Conservation (phyloP, 1,140 invertebrate genomes). For the Doryteuthis pealeii region DNA sequence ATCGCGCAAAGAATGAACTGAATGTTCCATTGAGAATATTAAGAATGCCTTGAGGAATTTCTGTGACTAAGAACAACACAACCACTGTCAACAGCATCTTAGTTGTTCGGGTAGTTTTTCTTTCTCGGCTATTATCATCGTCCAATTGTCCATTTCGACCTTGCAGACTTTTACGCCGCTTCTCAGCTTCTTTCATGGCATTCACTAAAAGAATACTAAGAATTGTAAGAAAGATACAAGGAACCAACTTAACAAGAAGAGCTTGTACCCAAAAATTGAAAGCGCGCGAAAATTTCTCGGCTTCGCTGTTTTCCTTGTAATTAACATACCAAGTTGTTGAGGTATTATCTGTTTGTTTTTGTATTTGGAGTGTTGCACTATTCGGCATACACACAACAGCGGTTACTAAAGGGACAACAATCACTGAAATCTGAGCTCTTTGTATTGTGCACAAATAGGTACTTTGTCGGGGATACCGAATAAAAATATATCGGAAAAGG, state of each 20-base stretch:
- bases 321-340: conserved; percentile 56
- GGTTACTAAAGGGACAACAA: conserved; percentile 72
- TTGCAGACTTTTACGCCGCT: conserved; percentile 51
- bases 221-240: conserved; percentile 60
- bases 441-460: conserved; percentile 76
- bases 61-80: conserved; percentile 81
- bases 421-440: conserved; percentile 75
- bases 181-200: conserved; percentile 60
- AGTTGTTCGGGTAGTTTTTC: conserved; percentile 80
- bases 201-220: conserved; percentile 60
- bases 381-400: conserved; percentile 78
- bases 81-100: conserved; percentile 87
- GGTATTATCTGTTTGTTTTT: too few relatives aligned
- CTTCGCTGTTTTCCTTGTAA: conserved; percentile 65
- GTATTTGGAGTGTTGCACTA: too few relatives aligned
- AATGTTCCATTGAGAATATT: conserved; percentile 48
- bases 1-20: conserved; percentile 48
- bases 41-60: conserved; percentile 71
- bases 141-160: conserved; percentile 45
- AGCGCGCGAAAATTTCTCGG: conserved; percentile 66
- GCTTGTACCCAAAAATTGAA: conserved; percentile 58
- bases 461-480: conserved; percentile 59
- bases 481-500: conserved; percentile 73
- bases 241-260: conserved; percentile 58
- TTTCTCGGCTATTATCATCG: conserved; percentile 51